Percentiles rank a stretch among this genome's conserved stretches.
phyloP scores from a whole-genome alignment of 2,113 vertebrate genomes.

The Acanthochromis polyacanthus region DNA sequence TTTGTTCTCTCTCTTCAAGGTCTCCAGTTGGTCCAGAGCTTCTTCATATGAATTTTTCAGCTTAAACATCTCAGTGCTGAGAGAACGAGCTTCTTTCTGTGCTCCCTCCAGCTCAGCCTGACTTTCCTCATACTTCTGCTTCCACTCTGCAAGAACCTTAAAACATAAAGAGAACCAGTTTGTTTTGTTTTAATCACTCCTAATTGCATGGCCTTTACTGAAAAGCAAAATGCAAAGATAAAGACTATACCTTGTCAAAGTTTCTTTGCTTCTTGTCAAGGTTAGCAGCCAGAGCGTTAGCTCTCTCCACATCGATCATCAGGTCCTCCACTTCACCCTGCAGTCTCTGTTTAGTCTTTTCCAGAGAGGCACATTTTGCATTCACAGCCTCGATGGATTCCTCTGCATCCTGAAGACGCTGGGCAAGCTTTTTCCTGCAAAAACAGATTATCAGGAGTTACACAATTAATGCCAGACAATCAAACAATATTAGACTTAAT shows the following conservation, averaged over 20 bases:
- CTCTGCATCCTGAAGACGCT: slow-evolving; percentile 83
- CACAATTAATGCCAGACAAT: not conserved
- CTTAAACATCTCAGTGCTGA: slow-evolving; percentile 89
- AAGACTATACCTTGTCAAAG: slow-evolving; percentile 79
- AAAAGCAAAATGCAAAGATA: not conserved
- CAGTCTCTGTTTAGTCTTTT: slow-evolving; percentile 83
- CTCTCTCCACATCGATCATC: slow-evolving; percentile 84
- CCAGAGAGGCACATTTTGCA: slow-evolving; percentile 81
- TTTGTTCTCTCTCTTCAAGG: slow-evolving; percentile 88
- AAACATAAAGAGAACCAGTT: not conserved
- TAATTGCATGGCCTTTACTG: not conserved
- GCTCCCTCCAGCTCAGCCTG: slow-evolving; percentile 87
- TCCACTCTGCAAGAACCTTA: slow-evolving; percentile 89
- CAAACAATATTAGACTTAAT: too few relatives aligned
- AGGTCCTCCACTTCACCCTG: slow-evolving; percentile 79
- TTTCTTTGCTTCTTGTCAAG: slow-evolving; percentile 85
- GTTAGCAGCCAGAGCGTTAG: slow-evolving; percentile 78
- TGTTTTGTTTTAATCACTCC: not conserved
- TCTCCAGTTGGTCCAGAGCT: slow-evolving; percentile 89
- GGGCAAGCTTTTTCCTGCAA: slow-evolving; percentile 78
- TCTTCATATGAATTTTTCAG: slow-evolving; percentile 91
- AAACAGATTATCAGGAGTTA: not conserved
- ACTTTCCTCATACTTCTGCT: slow-evolving; percentile 86
- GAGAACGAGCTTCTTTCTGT: slow-evolving; percentile 87
- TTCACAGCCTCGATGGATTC: slow-evolving; percentile 81